Evolutionary conservation across 35 echinoderm and acorn worm species (phyloP).

Genomic region (Holothuria glaberrima): DNA sequence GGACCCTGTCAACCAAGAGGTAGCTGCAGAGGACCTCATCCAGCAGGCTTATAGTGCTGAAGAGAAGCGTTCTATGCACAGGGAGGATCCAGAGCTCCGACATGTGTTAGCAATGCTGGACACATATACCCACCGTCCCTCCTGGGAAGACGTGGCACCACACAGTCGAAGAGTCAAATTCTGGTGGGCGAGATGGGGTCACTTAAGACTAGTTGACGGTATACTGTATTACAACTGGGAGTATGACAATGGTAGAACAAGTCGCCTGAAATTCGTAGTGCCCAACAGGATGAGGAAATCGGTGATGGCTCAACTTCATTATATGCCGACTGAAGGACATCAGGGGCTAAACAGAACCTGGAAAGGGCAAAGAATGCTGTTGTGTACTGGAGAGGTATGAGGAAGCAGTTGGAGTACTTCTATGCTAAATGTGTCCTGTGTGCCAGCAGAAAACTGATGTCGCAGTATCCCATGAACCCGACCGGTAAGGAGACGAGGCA

Average conservation of each 20-base stretch:
- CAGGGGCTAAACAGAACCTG: background rate
- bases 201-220: background rate
- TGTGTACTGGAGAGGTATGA: conserved; percentile 55
- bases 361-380: background rate
- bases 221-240: conserved; percentile 3
- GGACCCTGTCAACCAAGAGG: background rate
- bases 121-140: too few relatives aligned
- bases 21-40: too few relatives aligned
- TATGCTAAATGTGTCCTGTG: conserved; percentile 5
- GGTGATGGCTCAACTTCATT: background rate
- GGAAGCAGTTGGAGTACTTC: background rate
- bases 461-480: background rate
- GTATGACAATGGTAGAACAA: background rate
- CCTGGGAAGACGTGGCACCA: too few relatives aligned
- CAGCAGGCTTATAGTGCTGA: too few relatives aligned
- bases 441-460: background rate
- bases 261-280: conserved; percentile 3
- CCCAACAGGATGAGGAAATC: background rate
- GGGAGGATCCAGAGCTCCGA: background rate
- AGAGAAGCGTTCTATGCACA: too few relatives aligned
- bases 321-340: conserved; percentile 9
- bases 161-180: background rate
- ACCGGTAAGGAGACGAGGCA: too few relatives aligned
- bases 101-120: background rate
- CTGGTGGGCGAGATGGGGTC: conserved; percentile 14